phyloP scores from a whole-genome alignment of 1,140 invertebrate species.

The Tetranychus urticae region DNA sequence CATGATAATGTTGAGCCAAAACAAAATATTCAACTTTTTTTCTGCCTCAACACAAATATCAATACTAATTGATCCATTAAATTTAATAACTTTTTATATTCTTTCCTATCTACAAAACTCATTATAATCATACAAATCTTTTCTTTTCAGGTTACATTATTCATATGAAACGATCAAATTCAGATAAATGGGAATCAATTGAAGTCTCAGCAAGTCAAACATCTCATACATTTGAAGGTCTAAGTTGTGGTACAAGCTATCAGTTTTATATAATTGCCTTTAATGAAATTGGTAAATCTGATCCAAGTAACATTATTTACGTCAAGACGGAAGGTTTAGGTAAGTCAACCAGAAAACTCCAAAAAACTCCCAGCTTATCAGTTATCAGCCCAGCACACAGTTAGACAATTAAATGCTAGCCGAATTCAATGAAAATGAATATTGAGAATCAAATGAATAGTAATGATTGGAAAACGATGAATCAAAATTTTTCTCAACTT shows the following conservation, averaged over 20 bases:
- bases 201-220: constrained; percentile 18
- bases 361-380: neutral
- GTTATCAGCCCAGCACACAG: neutral
- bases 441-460: no score
- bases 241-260: constrained; percentile 43
- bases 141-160: constrained; percentile 20
- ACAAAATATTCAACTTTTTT: no score
- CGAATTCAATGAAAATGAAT: no score
- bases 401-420: neutral
- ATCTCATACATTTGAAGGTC: constrained; percentile 38
- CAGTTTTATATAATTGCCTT: constrained; percentile 26
- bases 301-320: constrained; percentile 17
- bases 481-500: no score
- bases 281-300: constrained; percentile 20
- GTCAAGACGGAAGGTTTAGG: constrained; percentile 20
- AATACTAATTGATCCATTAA: no score
- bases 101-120: no score
- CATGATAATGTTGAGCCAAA: no score
- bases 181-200: constrained; percentile 30
- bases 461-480: no score
- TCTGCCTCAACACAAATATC: no score
- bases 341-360: no score
- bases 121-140: no score
- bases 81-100: no score
- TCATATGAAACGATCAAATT: constrained; percentile 24